These are phyloP conservation scores for Pocillopora verrucosa DNA, from an alignment of 64 coral and sea anemone genomes.

Conservation along the genomic window DNA sequence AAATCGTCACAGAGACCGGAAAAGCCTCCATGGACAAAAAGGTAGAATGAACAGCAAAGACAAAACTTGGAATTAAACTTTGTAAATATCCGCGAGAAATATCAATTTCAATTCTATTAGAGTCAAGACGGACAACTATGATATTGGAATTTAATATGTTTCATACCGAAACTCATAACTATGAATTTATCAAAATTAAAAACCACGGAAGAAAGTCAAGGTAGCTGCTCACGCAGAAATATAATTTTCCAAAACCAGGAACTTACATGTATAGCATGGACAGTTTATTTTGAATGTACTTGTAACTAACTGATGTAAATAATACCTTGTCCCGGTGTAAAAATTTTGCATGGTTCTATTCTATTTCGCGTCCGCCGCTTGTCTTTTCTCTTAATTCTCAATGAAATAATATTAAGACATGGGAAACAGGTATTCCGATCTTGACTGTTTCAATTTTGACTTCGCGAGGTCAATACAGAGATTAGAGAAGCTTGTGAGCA, in stretches of 20 bases:
- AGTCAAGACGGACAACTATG: neutral
- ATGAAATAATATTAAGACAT: neutral
- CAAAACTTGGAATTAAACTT: neutral
- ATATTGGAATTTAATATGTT: conserved; percentile 21
- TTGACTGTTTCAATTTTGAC: neutral
- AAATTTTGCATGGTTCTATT: neutral
- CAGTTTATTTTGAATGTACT: conserved; percentile 13
- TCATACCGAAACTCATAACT: neutral
- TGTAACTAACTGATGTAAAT: neutral
- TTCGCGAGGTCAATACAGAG: neutral
- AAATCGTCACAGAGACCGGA: neutral
- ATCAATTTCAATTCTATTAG: conserved; percentile 7
- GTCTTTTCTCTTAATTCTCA: neutral
- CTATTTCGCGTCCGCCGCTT: neutral
- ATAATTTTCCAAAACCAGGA: neutral
- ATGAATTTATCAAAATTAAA: neutral
- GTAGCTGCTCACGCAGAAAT: neutral
- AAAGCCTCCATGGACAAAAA: neutral
- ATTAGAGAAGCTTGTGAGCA: neutral
- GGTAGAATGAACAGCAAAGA: neutral
- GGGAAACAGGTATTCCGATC: neutral
- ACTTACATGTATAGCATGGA: neutral
- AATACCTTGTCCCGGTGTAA: neutral
- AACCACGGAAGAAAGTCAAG: neutral
- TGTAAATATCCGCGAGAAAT: conserved; percentile 28